Evolutionary conservation across 2,888 invertebrate species (phyloP).

Genomic region (Platynereis dumerilii): DNA sequence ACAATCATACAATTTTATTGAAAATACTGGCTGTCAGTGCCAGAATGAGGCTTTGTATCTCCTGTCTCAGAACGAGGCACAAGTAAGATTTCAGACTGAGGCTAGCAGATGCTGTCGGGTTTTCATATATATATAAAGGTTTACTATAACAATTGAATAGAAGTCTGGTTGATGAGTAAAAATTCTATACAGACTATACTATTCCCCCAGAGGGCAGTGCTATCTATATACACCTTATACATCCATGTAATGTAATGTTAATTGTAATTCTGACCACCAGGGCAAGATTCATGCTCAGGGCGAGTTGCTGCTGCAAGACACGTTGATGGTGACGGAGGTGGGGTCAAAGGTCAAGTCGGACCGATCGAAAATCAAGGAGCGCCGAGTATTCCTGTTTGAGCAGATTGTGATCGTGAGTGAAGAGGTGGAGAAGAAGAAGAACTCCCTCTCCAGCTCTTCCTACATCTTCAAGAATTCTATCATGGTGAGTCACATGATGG

Average conservation of each 20-base stretch:
- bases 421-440: constrained; percentile 85
- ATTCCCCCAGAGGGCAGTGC: too few relatives aligned
- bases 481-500: constrained; percentile 67
- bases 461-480: constrained; percentile 96
- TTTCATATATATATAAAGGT: too few relatives aligned
- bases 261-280: constrained; percentile 65
- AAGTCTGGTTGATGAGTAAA: neutral
- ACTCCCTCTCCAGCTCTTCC: constrained; percentile 85
- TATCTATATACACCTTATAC: too few relatives aligned
- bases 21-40: too few relatives aligned
- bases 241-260: too few relatives aligned
- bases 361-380: constrained; percentile 75
- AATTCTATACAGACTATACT: neutral
- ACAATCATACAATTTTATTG: too few relatives aligned
- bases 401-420: constrained; percentile 94
- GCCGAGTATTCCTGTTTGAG: constrained; percentile 96
- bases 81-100: too few relatives aligned
- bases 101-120: too few relatives aligned
- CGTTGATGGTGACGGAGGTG: constrained; percentile 60
- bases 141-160: too few relatives aligned
- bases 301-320: constrained; percentile 77
- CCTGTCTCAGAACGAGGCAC: too few relatives aligned
- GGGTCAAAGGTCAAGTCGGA: constrained; percentile 33
- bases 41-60: too few relatives aligned
- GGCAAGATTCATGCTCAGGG: constrained; percentile 98